Evolutionary conservation across 1,140 invertebrate genomes (phyloP), one percentile per base, ranked within the genome.

Genomic region (Conopomorpha cramerella): DNA sequence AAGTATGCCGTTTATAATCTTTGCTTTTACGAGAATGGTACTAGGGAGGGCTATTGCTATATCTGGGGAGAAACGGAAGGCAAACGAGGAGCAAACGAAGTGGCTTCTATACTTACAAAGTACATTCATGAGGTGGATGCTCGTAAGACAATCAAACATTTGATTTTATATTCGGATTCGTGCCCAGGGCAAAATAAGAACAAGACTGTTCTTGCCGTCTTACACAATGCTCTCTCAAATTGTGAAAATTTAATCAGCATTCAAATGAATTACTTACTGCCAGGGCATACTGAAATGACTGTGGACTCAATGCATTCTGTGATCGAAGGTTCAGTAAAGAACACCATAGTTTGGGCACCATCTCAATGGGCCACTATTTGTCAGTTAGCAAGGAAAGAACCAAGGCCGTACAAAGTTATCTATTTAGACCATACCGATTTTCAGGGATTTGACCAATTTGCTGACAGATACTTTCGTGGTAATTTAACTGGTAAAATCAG

Each of bases 31-130:
- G n/a, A 79, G 31, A 31, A 52, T 15, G 39, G 19, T 13, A 59
- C 44, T n/a, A 32, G 44, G n/a, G 44, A 52, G 35, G 54, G 33
- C 8, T 39, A 16, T 19, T 74, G 68, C 37, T 66, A 56, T 41
- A 30, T 59, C 3, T 77, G 70, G 68, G 45, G 62, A 46, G 67
- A 79, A 39, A 42, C 40, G 4, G 60, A 68, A 33, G 73, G 54
- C 8, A 57, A 56, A 29, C 41, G 63, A 27, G 60, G 51, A n/a
- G 43, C 55, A 2, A 54, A 55, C 16, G 54, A 64, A 49, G 72
- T 76, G 36, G 49, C 47, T 26, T 51, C 37, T 8, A 43, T 32
- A 45, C 11, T 53, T 12, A 38, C 36, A 27, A 23, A 37, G 19
- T 52, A 48, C 19, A 16, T 50, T 8, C 2, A 32, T 13, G 26